Conservation (phyloP, 2,797 vertebrate species). For the Acrossocheilus fasciatus region DNA sequence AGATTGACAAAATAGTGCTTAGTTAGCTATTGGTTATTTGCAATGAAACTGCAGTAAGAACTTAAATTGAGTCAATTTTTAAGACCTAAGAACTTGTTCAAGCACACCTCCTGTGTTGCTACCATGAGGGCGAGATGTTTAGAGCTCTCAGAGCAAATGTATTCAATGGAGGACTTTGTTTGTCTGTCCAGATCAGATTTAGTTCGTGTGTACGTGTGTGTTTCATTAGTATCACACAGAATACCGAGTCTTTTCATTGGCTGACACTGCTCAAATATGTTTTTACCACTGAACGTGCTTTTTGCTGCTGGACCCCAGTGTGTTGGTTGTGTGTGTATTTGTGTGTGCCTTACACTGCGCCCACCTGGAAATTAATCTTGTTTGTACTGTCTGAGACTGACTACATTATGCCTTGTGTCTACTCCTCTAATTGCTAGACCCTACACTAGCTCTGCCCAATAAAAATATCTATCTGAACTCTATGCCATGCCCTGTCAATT, state of each 20-base stretch:
- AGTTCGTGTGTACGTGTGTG: slow-evolving; percentile 12
- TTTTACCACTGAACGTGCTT: slow-evolving; percentile 56
- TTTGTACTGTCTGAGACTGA: slow-evolving; percentile 52
- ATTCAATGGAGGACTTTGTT: slow-evolving; percentile 55
- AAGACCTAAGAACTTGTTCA: not conserved
- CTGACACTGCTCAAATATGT: slow-evolving; percentile 48
- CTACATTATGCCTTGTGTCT: slow-evolving; percentile 34
- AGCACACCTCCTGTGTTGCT: not conserved
- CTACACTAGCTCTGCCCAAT: slow-evolving; percentile 29
- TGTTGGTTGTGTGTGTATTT: slow-evolving; percentile 26
- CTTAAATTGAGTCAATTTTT: not conserved
- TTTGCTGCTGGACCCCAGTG: slow-evolving; percentile 27
- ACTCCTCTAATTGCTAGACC: slow-evolving; percentile 34
- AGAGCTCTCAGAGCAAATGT: slow-evolving; percentile 2
- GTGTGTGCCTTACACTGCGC: slow-evolving; percentile 34
- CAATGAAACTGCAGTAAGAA: not conserved
- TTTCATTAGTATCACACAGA: slow-evolving; percentile 56
- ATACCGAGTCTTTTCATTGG: slow-evolving; percentile 56
- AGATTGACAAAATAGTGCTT: not conserved
- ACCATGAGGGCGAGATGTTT: slow-evolving; percentile 8
- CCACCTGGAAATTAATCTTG: slow-evolving; percentile 46
- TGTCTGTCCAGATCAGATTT: slow-evolving; percentile 44
- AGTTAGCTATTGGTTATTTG: not conserved
- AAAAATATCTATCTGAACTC: slow-evolving; percentile 38
- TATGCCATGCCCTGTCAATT: slow-evolving; percentile 35